Percentiles rank a stretch among this genome's conserved stretches.
Conservation (phyloP, 2,113 vertebrate genomes). For the Lates calcarifer region DNA sequence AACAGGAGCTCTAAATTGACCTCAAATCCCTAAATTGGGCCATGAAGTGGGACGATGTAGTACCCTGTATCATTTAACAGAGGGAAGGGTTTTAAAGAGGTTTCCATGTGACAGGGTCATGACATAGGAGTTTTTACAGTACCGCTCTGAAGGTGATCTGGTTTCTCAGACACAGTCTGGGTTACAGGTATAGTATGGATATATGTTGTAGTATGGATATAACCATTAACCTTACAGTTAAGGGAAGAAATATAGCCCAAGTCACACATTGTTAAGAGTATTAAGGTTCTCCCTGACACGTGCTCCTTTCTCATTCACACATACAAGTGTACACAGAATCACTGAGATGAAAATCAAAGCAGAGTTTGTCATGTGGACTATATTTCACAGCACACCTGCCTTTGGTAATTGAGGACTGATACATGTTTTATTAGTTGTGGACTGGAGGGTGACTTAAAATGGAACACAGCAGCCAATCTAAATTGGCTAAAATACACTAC, state of each 20-base stretch:
- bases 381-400: slow-evolving; percentile 36
- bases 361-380: slow-evolving; percentile 3
- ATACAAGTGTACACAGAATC: not conserved
- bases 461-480: slow-evolving; percentile 20
- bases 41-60: slow-evolving; percentile 45
- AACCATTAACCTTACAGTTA: slow-evolving; percentile 20
- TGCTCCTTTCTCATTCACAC: not conserved
- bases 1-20: slow-evolving; percentile 46
- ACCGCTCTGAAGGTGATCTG: slow-evolving; percentile 18
- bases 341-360: slow-evolving; percentile 27
- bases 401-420: slow-evolving; percentile 14
- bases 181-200: too few relatives aligned
- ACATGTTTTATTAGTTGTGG: slow-evolving; percentile 30
- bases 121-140: slow-evolving; percentile 16
- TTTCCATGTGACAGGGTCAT: slow-evolving; percentile 43
- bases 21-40: slow-evolving; percentile 72
- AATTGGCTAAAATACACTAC: slow-evolving; percentile 36
- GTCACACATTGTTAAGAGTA: slow-evolving; percentile 10
- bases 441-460: slow-evolving; percentile 24
- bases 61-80: slow-evolving; percentile 24
- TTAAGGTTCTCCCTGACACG: slow-evolving; percentile 16
- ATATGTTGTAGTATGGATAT: not conserved
- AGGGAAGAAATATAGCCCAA: slow-evolving; percentile 2
- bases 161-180: slow-evolving; percentile 17
- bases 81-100: slow-evolving; percentile 41